Evolutionary conservation across 2,113 vertebrate genomes (phyloP).

Genomic region (Tyrannus savana): DNA sequence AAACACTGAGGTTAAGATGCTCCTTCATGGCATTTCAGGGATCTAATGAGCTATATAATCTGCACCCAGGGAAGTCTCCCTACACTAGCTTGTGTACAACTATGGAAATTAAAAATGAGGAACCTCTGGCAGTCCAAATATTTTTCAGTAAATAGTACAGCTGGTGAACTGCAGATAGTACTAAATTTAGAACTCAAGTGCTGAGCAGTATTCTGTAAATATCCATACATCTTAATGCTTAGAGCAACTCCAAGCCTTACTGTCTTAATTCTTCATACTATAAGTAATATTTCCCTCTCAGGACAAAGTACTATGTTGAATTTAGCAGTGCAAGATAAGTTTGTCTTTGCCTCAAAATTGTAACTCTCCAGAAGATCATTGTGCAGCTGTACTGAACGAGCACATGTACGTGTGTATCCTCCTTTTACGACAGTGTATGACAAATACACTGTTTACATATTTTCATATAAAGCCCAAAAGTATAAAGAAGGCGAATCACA

Average conservation of each 20-base stretch:
- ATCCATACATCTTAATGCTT: not conserved
- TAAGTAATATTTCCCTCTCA: not conserved
- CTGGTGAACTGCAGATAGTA: conserved; percentile 17
- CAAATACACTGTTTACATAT: not conserved
- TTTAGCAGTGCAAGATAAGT: not conserved
- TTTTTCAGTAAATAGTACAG: conserved; percentile 33
- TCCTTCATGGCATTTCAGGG: not conserved
- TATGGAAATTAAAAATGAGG: not conserved
- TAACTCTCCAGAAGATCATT: not conserved
- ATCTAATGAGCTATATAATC: conserved; percentile 5
- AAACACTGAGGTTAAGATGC: not conserved
- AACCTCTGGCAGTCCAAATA: not conserved
- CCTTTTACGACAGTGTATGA: not conserved
- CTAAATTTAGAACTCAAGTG: conserved; percentile 22
- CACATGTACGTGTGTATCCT: not conserved
- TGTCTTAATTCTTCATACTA: not conserved
- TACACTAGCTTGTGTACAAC: not conserved
- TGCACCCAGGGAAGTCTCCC: not conserved
- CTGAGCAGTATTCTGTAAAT: conserved; percentile 4
- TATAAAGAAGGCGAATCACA: not conserved
- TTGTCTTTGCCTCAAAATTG: not conserved
- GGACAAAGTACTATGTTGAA: not conserved
- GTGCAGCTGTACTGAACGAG: not conserved
- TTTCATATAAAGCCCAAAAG: not conserved
- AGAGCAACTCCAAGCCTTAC: not conserved